Conservation (phyloP, 1,140 invertebrate species). For the Sycophaga agraensis region DNA sequence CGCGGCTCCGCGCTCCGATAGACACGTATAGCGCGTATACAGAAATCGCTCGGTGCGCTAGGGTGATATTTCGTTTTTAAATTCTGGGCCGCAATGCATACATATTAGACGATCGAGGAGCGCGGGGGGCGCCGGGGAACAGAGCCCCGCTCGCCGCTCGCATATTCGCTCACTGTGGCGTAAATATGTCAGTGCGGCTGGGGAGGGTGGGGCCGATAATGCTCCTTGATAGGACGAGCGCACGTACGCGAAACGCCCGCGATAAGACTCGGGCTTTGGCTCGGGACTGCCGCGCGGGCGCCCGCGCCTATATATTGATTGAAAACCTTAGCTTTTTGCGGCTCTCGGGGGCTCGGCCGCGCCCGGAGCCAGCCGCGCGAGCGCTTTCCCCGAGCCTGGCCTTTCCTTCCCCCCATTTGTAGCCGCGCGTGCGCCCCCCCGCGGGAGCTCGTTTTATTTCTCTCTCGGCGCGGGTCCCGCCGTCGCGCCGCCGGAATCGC, state of each 20-base stretch:
- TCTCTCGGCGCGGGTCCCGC: no score
- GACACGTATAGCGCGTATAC: no score
- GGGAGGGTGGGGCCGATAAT: slow-evolving; percentile 17
- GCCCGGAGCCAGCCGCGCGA: no score
- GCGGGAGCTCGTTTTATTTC: no score
- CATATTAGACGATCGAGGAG: background rate
- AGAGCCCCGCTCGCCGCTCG: no score
- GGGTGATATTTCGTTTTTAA: slow-evolving; percentile 21
- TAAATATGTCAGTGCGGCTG: slow-evolving; percentile 39
- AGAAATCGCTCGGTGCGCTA: no score
- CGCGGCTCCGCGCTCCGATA: no score
- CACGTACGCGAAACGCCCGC: slow-evolving; percentile 23
- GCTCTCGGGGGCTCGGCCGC: no score
- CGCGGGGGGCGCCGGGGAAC: background rate
- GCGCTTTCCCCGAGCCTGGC: no score
- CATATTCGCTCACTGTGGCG: slow-evolving; percentile 38
- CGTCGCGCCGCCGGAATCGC: no score
- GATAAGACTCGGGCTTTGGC: slow-evolving; percentile 23
- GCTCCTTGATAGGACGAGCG: slow-evolving; percentile 21
- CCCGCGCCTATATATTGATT: slow-evolving; percentile 29
- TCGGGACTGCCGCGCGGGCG: slow-evolving; percentile 7
- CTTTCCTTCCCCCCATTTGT: slow-evolving; percentile 8
- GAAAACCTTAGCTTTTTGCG: slow-evolving; percentile 23
- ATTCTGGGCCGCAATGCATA: slow-evolving; percentile 18
- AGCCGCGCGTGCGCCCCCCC: background rate